phyloP scores from a whole-genome alignment of 2,113 vertebrate genomes.

The Phocoena phocoena region DNA sequence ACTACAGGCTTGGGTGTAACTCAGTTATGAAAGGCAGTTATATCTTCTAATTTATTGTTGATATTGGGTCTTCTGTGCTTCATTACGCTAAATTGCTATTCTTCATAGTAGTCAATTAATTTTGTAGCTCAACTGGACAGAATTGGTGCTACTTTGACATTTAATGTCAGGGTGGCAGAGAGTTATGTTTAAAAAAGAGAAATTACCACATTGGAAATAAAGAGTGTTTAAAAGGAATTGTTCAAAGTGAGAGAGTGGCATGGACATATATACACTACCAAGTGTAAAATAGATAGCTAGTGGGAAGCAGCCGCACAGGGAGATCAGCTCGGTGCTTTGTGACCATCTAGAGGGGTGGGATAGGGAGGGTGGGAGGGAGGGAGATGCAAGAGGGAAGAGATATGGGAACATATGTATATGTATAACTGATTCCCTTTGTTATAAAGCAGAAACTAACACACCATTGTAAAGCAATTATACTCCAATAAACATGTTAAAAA shows the following conservation, averaged over 20 bases:
- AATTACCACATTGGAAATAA: not conserved
- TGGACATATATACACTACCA: too few relatives aligned
- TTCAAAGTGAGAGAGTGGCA: not conserved
- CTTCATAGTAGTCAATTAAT: constrained; percentile 25
- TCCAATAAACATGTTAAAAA: not conserved
- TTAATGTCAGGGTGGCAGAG: not conserved
- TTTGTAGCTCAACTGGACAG: not conserved
- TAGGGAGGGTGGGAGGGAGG: too few relatives aligned
- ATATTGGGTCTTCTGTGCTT: not conserved
- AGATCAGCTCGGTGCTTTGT: too few relatives aligned
- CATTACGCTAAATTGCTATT: not conserved
- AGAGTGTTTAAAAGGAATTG: not conserved
- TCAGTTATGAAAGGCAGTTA: not conserved
- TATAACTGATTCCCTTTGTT: too few relatives aligned
- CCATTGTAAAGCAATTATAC: too few relatives aligned
- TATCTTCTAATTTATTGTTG: constrained; percentile 5
- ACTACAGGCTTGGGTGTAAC: not conserved
- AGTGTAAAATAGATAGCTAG: too few relatives aligned
- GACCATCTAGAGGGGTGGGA: too few relatives aligned
- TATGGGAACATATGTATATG: too few relatives aligned
- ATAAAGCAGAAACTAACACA: too few relatives aligned
- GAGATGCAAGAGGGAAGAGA: too few relatives aligned
- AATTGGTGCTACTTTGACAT: constrained; percentile 19
- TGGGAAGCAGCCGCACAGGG: too few relatives aligned
- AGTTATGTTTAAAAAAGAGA: constrained; percentile 15